Percentiles rank a stretch among this genome's conserved stretches.
phyloP scores from a whole-genome alignment of 1,140 invertebrate species.

The Mizuhopecten yessoensis region DNA sequence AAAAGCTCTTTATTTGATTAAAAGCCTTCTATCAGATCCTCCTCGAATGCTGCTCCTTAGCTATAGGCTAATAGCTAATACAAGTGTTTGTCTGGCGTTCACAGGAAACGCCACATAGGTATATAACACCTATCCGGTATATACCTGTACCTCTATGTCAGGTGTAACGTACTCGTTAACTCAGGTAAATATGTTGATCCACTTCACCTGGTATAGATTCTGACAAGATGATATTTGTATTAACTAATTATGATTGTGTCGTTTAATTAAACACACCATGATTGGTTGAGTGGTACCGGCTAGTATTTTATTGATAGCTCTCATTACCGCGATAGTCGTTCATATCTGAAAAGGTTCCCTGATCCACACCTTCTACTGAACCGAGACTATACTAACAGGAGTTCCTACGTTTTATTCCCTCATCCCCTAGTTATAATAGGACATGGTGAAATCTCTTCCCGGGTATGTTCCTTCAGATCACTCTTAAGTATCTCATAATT shows the following conservation, averaged over 20 bases:
- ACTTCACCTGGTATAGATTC: background rate
- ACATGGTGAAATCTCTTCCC: background rate
- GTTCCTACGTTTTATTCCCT: background rate
- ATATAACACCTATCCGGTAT: background rate
- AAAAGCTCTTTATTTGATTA: too few relatives aligned
- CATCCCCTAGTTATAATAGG: background rate
- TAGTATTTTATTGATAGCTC: background rate
- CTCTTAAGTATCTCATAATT: conserved; percentile 5
- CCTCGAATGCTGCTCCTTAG: too few relatives aligned
- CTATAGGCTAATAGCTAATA: too few relatives aligned
- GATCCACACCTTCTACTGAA: background rate
- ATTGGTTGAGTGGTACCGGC: background rate
- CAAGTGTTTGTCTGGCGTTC: too few relatives aligned
- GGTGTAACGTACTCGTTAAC: background rate
- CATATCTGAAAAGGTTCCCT: background rate
- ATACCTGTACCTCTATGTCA: background rate
- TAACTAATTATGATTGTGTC: background rate
- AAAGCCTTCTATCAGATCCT: too few relatives aligned
- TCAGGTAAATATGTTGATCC: background rate
- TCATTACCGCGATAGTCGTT: background rate
- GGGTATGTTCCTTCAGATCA: background rate
- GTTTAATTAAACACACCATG: background rate
- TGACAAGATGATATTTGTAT: background rate
- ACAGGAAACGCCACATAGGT: too few relatives aligned
- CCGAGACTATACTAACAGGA: background rate